Evolutionary conservation across 2,888 invertebrate genomes (phyloP).

Genomic region (Drosophila buzzatii): DNA sequence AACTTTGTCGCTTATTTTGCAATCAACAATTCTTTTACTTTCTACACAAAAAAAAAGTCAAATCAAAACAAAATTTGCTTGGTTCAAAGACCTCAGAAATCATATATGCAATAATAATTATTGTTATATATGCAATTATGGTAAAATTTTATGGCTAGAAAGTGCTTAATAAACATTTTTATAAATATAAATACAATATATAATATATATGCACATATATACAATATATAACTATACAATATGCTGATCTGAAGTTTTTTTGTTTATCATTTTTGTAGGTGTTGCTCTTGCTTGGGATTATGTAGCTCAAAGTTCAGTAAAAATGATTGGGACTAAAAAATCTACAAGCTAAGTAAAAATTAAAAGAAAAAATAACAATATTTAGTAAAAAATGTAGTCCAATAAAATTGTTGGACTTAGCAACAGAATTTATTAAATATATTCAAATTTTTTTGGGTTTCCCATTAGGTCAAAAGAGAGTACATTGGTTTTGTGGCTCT

Average conservation of each 20-base stretch:
- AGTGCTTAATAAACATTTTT: slow-evolving; percentile 16
- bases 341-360: neutral
- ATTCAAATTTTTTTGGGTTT: neutral
- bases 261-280: slow-evolving; percentile 32
- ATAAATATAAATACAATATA: neutral
- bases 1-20: slow-evolving; percentile 54
- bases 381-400: too few relatives aligned
- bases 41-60: slow-evolving; percentile 5
- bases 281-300: slow-evolving; percentile 15
- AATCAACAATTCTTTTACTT: slow-evolving; percentile 36
- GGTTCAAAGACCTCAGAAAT: slow-evolving; percentile 48
- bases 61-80: slow-evolving; percentile 8
- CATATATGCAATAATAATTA: neutral
- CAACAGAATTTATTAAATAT: neutral
- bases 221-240: neutral
- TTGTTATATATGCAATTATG: slow-evolving; percentile 16
- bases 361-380: neutral
- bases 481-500: neutral
- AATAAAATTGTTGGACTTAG: neutral
- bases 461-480: neutral
- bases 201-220: neutral
- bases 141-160: slow-evolving; percentile 3
- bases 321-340: neutral
- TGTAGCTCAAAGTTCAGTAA: slow-evolving; percentile 5
- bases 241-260: slow-evolving; percentile 27